Evolutionary conservation across 1,140 invertebrate species (phyloP), one percentile per base, ranked within the genome.

Genomic region (Leucophenga varia): DNA sequence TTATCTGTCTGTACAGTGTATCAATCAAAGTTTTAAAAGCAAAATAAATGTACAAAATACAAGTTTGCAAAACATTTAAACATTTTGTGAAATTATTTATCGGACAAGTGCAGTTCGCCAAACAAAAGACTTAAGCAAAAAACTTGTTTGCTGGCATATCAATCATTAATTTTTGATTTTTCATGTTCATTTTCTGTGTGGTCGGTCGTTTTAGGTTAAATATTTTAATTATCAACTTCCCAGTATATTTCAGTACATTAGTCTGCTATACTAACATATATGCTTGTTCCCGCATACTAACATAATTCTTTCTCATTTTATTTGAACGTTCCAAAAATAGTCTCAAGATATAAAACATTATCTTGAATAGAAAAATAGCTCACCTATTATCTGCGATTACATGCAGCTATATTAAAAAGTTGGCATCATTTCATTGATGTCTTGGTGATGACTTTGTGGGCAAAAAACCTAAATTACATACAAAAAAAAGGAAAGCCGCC

Each of bases 171-270:
- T n/a, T n/a, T n/a, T n/a, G n/a, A n/a, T n/a, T n/a, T n/a, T n/a
- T 13, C n/a, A 13, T 37, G 19, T 36, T 63, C 43, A 52, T 57
- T 56, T n/a, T n/a, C n/a, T 59, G 58, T 32, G 53, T 53, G 48
- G 55, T 52, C 57, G 53, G 37, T 47, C 43, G 16, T 37, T 37
- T 61, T 54, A n/a, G n/a, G n/a, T n/a, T n/a, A n/a, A n/a, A n/a
- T 47, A 48, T 63, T 63, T 67, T 67, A 67, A 67, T 67, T 67
- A 67, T 68, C 63, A 67, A 50, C 64, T 67, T 65, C 59, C 64
- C 61, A 64, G 61, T 61, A 52, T 40, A 54, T 61, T 57, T 58
- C 47, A 55, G 53, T n/a, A n/a, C n/a, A n/a, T n/a, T n/a, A n/a
- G n/a, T n/a, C n/a, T 10, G 22, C 10, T 10, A 10, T 25, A 67